phyloP scores from a whole-genome alignment of 2,113 vertebrate species.

The Panthera tigris region DNA sequence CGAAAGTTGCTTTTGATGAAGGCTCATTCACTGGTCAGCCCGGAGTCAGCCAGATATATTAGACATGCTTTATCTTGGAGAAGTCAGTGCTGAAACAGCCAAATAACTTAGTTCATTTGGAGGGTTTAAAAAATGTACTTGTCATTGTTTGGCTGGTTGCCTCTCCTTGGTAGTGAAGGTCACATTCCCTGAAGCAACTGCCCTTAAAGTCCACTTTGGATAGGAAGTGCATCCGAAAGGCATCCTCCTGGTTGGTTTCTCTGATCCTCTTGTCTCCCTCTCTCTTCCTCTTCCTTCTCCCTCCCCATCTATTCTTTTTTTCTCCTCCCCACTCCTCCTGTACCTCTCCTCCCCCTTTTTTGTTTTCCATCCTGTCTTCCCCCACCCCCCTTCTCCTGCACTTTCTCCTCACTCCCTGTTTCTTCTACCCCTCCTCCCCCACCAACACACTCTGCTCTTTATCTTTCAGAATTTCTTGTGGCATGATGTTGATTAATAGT shows the following conservation, averaged over 20 bases:
- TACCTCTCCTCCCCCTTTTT: background rate
- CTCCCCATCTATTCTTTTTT: rapidly evolving
- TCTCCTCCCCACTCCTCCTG: background rate
- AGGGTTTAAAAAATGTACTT: slow-evolving; percentile 68
- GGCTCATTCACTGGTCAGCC: background rate
- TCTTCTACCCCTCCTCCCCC: too few species aligned
- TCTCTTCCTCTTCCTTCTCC: background rate
- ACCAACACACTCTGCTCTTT: background rate
- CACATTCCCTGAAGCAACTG: background rate
- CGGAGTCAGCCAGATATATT: slow-evolving; percentile 16
- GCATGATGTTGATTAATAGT: background rate
- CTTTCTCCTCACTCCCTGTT: background rate
- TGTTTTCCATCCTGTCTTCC: too few species aligned
- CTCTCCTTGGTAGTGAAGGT: slow-evolving; percentile 37
- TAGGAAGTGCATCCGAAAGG: background rate
- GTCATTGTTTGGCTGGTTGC: slow-evolving; percentile 59
- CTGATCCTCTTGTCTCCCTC: too few species aligned
- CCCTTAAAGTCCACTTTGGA: background rate
- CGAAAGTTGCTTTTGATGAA: background rate
- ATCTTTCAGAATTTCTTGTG: background rate
- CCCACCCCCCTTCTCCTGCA: too few species aligned
- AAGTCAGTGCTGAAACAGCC: slow-evolving; percentile 50
- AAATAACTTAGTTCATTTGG: slow-evolving; percentile 60
- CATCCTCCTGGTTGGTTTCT: background rate
- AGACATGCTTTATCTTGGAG: slow-evolving; percentile 53